Evolutionary conservation across 2,888 invertebrate genomes (phyloP), one percentile per base, ranked within the genome.

Genomic region (Thecophora atra): DNA sequence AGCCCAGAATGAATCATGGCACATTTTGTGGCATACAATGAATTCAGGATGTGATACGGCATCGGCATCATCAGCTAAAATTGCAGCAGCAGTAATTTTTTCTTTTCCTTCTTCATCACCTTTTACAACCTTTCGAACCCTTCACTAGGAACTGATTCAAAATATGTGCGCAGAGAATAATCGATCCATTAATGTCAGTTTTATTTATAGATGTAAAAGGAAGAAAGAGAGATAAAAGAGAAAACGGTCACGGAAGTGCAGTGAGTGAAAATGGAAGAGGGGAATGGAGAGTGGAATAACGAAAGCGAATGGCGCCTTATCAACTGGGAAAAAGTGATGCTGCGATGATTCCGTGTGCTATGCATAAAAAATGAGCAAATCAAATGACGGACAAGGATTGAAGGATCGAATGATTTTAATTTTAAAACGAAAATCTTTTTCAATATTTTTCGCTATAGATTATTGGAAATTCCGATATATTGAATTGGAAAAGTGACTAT

Each of bases 141-240:
- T 17, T 28, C 37, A 37, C 62, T 28, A 28, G n/a, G 30, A 60
- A 30, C 47, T 44, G 69, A 47, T 19, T 21, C 37, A 60, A 28
- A 62, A 69, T 69, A 69, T 69, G 51, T 51, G 62, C 44, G 42
- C 26, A 51, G 69, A 60, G 47, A 60, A 69, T 37, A 37, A 37
- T 37, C 37, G 37, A 69, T 69, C 69, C 60, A 69, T 69, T 69
- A 60, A 62, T 69, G 69, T 69, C 69, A 69, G 6, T 69, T 69
- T 69, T 69, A 69, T 69, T 69, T 69, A 69, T 62, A 19, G 51
- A 8, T 17, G 44, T 21, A n/a, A 19, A 65, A 51, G 51, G 17
- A 3, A 4, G 19, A 28, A 11, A 2, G 52, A 26, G 0, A 6
- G 51, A 28, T 15, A 51, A 17, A 3, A 51, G 7, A n/a, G 28